These are phyloP conservation scores for Acrocephalus scirpaceus DNA, from an alignment of 2,797 vertebrate species.

Conservation along the genomic window DNA sequence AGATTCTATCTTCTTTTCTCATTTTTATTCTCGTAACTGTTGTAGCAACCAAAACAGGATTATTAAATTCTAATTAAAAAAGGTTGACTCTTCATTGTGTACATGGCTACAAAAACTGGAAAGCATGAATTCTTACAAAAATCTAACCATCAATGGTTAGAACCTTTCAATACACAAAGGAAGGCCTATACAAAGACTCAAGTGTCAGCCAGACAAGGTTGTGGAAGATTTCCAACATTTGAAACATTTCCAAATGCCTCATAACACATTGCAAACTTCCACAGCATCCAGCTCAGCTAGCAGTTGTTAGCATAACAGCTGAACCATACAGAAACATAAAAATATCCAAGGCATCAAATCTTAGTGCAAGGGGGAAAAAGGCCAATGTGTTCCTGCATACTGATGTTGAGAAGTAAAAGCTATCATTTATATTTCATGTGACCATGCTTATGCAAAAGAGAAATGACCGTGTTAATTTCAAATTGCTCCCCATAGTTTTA, in stretches of 20 bases:
- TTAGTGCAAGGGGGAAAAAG: neutral
- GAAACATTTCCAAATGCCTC: slow-evolving; percentile 54
- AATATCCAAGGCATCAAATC: slow-evolving; percentile 17
- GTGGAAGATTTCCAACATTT: neutral
- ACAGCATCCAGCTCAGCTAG: slow-evolving; percentile 1
- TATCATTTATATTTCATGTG: neutral
- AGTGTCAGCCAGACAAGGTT: neutral
- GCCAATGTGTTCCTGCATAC: neutral
- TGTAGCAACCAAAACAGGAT: neutral
- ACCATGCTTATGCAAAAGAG: neutral
- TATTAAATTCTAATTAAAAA: neutral
- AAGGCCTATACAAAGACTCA: neutral
- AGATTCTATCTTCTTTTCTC: neutral
- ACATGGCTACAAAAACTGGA: neutral
- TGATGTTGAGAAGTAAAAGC: neutral
- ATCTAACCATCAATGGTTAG: neutral
- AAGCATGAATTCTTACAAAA: neutral
- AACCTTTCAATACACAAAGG: neutral
- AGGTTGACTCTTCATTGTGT: neutral
- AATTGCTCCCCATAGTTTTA: neutral
- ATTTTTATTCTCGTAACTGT: neutral
- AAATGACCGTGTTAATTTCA: neutral
- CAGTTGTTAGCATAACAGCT: slow-evolving; percentile 55
- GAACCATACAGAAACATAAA: slow-evolving; percentile 21
- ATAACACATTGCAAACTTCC: slow-evolving; percentile 50